Conservation (phyloP, 2,797 vertebrate genomes). For the Anguilla obscura region DNA sequence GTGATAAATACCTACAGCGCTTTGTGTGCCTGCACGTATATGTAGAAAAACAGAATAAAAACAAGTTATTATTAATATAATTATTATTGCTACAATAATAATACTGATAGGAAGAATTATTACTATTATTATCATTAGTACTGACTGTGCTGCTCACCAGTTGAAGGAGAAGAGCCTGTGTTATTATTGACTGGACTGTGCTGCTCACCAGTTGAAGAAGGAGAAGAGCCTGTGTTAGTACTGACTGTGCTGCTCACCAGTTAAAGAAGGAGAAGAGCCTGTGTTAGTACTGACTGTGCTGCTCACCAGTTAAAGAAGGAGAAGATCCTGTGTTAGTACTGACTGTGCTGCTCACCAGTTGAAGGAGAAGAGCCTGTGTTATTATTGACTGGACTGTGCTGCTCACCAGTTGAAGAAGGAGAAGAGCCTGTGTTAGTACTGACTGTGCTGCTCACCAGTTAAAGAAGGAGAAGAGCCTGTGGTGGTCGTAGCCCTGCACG, state of each 20-base stretch:
- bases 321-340: slow-evolving; percentile 65
- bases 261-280: slow-evolving; percentile 86
- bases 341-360: slow-evolving; percentile 77
- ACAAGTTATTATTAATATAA: too few species aligned
- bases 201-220: slow-evolving; percentile 88
- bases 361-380: slow-evolving; percentile 79
- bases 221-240: slow-evolving; percentile 71
- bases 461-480: slow-evolving; percentile 83
- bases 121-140: too few species aligned
- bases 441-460: slow-evolving; percentile 77
- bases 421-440: too few species aligned
- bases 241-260: slow-evolving; percentile 71
- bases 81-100: too few species aligned
- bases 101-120: too few species aligned
- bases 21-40: too few species aligned
- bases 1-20: too few species aligned
- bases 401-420: slow-evolving; percentile 83
- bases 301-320: slow-evolving; percentile 92
- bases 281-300: slow-evolving; percentile 43
- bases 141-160: slow-evolving; percentile 71
- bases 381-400: neutral
- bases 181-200: neutral
- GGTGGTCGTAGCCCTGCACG: slow-evolving; percentile 73
- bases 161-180: slow-evolving; percentile 83
- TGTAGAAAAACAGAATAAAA: too few species aligned